Evolutionary conservation across 2,888 invertebrate genomes (phyloP).

Genomic region (Tillus elongatus): DNA sequence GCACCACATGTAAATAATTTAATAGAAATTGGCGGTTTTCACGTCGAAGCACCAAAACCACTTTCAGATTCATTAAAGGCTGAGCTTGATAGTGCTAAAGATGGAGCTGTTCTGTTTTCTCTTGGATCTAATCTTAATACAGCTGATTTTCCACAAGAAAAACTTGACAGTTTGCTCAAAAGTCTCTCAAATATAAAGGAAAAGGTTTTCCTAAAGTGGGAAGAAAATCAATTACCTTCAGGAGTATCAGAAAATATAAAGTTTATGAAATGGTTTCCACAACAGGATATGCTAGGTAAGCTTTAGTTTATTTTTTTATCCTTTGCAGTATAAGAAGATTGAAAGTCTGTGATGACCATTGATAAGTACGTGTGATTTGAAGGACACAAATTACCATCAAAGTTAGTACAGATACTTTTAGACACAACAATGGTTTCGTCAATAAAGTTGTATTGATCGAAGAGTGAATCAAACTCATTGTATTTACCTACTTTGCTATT

Average conservation of each 20-base stretch:
- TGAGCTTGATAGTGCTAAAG: background rate
- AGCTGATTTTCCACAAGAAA: background rate
- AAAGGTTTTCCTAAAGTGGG: conserved; percentile 1
- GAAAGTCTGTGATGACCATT: no score
- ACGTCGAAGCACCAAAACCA: background rate
- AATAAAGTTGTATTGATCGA: no score
- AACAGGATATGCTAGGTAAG: conserved; percentile 1
- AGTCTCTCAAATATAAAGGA: background rate
- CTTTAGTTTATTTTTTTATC: no score
- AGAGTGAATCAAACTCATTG: no score
- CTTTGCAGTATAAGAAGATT: no score
- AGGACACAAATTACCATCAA: no score
- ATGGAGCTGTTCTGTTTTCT: background rate
- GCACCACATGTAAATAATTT: background rate
- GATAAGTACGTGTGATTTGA: no score
- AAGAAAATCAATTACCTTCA: background rate
- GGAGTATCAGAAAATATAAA: conserved; percentile 1
- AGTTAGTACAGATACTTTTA: no score
- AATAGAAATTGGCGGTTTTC: background rate
- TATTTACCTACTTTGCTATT: no score
- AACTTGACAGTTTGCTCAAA: background rate
- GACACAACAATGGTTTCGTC: no score
- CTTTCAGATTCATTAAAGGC: background rate
- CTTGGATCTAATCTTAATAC: conserved; percentile 1
- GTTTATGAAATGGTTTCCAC: background rate